Evolutionary conservation across 2,888 invertebrate species (phyloP).

Genomic region (Halictus quadricinctus): DNA sequence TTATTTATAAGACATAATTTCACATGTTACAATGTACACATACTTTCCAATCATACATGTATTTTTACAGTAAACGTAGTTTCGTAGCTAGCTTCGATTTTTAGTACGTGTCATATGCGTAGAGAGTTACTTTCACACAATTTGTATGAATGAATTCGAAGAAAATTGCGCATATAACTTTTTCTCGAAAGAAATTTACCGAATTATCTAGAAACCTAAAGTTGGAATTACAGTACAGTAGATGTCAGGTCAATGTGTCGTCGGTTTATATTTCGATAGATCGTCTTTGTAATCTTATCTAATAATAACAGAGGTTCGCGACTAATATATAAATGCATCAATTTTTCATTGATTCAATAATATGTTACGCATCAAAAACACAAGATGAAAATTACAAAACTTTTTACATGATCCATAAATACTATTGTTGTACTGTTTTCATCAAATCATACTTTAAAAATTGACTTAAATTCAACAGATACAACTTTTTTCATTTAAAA

Average conservation of each 20-base stretch:
- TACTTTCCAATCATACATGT: conserved; percentile 62
- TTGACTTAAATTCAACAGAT: conserved; percentile 25
- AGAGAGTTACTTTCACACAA: conserved; percentile 37
- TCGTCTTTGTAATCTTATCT: conserved; percentile 23
- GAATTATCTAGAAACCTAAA: conserved; percentile 30
- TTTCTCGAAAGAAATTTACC: background rate
- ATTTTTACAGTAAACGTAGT: conserved; percentile 45
- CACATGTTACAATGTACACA: conserved; percentile 74
- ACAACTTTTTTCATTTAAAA: conserved; percentile 28
- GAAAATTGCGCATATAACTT: conserved; percentile 4
- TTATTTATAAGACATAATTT: conserved; percentile 74
- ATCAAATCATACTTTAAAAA: conserved; percentile 30
- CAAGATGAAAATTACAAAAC: conserved; percentile 21
- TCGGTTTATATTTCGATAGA: conserved; percentile 9
- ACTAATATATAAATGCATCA: conserved; percentile 59
- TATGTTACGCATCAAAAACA: conserved; percentile 22
- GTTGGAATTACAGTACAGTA: conserved; percentile 11
- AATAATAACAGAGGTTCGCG: conserved; percentile 44
- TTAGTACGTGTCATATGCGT: conserved; percentile 34
- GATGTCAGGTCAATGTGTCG: conserved; percentile 16
- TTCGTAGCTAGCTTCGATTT: conserved; percentile 26
- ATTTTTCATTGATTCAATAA: conserved; percentile 33
- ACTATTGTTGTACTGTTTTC: conserved; percentile 43
- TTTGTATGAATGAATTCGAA: conserved; percentile 24
- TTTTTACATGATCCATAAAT: conserved; percentile 24